A percentile compares a stretch with the other conserved stretches of the same genome.
These are phyloP conservation scores for Lepidostoma basale DNA, from an alignment of 1,140 invertebrate species.

Conservation along the genomic window DNA sequence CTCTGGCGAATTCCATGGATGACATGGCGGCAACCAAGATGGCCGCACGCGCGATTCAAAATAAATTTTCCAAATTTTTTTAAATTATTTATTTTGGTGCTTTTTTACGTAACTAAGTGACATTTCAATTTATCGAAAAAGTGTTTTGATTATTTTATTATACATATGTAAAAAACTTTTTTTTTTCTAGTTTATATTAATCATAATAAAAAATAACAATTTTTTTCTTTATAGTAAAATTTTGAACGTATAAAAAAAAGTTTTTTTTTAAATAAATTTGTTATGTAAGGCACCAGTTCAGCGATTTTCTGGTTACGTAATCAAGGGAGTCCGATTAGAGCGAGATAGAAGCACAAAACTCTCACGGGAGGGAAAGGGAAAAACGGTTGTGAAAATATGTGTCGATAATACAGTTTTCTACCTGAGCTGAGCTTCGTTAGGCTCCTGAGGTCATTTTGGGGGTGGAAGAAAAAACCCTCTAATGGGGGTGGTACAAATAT, in stretches of 20 bases:
- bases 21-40: neutral
- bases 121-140: neutral
- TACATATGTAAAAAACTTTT: neutral
- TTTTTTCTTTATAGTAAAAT: no score
- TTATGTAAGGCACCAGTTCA: conserved; percentile 12
- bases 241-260: no score
- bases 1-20: neutral
- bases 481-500: neutral
- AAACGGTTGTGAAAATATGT: neutral
- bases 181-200: neutral
- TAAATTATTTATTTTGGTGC: no score
- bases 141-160: neutral
- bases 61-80: no score
- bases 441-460: conserved; percentile 6
- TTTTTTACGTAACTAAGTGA: no score
- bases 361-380: conserved; percentile 13
- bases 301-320: conserved; percentile 41
- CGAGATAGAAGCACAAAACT: neutral
- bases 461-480: neutral
- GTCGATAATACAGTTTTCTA: conserved; percentile 32
- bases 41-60: neutral
- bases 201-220: neutral
- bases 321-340: conserved; percentile 19
- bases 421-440: conserved; percentile 6
- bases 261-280: no score